Conservation (phyloP, 1,140 invertebrate species). For the Venustaconcha ellipsiformis region DNA sequence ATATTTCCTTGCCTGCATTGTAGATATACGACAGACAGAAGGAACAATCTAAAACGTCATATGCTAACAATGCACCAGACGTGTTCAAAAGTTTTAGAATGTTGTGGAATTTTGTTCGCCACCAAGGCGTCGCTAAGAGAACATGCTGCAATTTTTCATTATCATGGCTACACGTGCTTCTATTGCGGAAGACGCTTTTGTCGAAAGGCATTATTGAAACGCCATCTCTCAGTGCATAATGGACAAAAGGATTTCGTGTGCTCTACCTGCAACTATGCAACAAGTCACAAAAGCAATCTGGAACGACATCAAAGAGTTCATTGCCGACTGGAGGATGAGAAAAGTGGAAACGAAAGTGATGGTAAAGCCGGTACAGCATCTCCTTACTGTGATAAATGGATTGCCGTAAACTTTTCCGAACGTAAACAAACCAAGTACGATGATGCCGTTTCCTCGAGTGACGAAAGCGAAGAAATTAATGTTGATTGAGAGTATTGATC, state of each 20-base stretch:
- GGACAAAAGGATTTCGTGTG: constrained; percentile 70
- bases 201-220: constrained; percentile 70
- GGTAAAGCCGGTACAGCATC: neutral
- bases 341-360: neutral
- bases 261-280: constrained; percentile 68
- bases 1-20: constrained; percentile 66
- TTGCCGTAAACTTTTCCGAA: neutral
- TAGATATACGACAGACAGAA: constrained; percentile 68
- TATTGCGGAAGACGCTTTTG: constrained; percentile 69
- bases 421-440: constrained; percentile 5
- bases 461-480: constrained; percentile 32
- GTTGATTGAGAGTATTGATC: constrained; percentile 6
- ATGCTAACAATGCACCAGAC: constrained; percentile 70
- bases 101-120: constrained; percentile 67
- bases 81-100: constrained; percentile 64
- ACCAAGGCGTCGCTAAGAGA: constrained; percentile 68
- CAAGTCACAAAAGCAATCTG: constrained; percentile 72
- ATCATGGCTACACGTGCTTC: constrained; percentile 68
- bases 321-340: constrained; percentile 46
- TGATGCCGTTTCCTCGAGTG: constrained; percentile 12
- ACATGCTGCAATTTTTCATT: constrained; percentile 67
- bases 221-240: constrained; percentile 70
- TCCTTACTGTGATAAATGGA: constrained; percentile 11
- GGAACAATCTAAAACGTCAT: constrained; percentile 71
- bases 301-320: constrained; percentile 69